Percentiles rank a stretch among this genome's conserved stretches.
Evolutionary conservation across 2,113 vertebrate genomes (phyloP).

Genomic region (Acanthochromis polyacanthus): DNA sequence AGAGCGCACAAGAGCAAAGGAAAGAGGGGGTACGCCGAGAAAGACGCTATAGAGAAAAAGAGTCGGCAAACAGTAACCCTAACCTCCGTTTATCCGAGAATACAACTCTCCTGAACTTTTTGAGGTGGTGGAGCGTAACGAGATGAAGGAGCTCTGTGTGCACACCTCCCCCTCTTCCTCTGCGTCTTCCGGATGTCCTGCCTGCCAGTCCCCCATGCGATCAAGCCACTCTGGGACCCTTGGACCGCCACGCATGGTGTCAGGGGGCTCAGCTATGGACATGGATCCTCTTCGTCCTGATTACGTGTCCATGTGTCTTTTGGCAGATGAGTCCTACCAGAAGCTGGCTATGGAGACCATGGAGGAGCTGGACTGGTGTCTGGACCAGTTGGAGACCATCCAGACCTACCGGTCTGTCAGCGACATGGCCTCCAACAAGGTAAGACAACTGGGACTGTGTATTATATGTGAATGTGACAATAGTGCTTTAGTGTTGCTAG

Average conservation of each 20-base stretch:
- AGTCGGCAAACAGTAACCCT: constrained; percentile 52
- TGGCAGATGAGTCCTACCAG: constrained; percentile 84
- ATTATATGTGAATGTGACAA: not conserved
- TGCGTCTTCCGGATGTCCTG: constrained; percentile 57
- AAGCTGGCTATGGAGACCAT: constrained; percentile 83
- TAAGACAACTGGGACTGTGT: constrained; percentile 35
- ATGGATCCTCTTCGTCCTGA: constrained; percentile 75
- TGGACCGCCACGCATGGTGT: constrained; percentile 48
- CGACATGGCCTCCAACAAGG: constrained; percentile 84
- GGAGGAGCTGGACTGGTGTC: constrained; percentile 84
- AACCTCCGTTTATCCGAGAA: constrained; percentile 57
- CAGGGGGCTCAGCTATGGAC: constrained; percentile 47
- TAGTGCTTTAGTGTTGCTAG: not conserved
- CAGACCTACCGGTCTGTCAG: constrained; percentile 84
- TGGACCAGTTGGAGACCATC: constrained; percentile 83
- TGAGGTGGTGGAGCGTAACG: constrained; percentile 39
- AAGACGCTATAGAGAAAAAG: constrained; percentile 54
- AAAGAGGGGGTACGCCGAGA: constrained; percentile 57
- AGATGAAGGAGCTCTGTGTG: constrained; percentile 78
- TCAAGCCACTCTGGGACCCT: constrained; percentile 65
- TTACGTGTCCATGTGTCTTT: constrained; percentile 82
- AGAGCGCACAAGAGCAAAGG: constrained; percentile 45
- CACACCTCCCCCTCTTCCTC: constrained; percentile 70
- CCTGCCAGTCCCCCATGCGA: constrained; percentile 49
- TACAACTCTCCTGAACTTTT: constrained; percentile 51